A percentile compares a stretch with the other conserved stretches of the same genome.
Conservation (phyloP, 2,797 vertebrate genomes). For the Darevskia nairensis region DNA sequence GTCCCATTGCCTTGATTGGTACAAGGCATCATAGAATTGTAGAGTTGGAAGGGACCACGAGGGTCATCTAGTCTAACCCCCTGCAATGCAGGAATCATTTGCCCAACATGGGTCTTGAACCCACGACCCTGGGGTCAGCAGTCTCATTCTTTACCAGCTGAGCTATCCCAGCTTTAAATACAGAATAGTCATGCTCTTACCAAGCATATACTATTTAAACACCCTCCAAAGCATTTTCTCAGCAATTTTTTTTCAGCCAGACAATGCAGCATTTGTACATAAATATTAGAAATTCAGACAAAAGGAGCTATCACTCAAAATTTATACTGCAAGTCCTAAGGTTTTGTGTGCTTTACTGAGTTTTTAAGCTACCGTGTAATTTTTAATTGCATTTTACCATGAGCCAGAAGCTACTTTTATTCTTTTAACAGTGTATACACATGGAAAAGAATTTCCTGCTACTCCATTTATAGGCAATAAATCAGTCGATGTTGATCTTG, state of each 20-base stretch:
- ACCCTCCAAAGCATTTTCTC: neutral
- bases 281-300: accelerated
- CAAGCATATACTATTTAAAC: slow-evolving; percentile 41
- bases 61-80: neutral
- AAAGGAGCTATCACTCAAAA: slow-evolving; percentile 50
- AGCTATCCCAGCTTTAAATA: neutral
- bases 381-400: slow-evolving; percentile 27
- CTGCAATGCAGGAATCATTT: neutral
- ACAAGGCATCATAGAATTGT: neutral
- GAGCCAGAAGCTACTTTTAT: slow-evolving; percentile 6
- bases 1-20: neutral
- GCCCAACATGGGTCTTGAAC: too few species aligned
- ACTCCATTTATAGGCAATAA: neutral
- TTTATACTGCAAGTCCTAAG: slow-evolving; percentile 41
- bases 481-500: neutral
- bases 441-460: slow-evolving; percentile 3
- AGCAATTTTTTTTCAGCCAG: slow-evolving; percentile 29
- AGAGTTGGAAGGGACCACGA: neutral
- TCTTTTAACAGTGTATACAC: accelerated
- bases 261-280: slow-evolving; percentile 13
- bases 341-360: slow-evolving; percentile 46
- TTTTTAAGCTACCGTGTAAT: slow-evolving; percentile 6
- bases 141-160: too few species aligned
- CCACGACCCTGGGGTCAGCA: too few species aligned
- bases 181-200: slow-evolving; percentile 23